Conservation (phyloP, 2,113 vertebrate species). For the Tenrec ecaudatus region DNA sequence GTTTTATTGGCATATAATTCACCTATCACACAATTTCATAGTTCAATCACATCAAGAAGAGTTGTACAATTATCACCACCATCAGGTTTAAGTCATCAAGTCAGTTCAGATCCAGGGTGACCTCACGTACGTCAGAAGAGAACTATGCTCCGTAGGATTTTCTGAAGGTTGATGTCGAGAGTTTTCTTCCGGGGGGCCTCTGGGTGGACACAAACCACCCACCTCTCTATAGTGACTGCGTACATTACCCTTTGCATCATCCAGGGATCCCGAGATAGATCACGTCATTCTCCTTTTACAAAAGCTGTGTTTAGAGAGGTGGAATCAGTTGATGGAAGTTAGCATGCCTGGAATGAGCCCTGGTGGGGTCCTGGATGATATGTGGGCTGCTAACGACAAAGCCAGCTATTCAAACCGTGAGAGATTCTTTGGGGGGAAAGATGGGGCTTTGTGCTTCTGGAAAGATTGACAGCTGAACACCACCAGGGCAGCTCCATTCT, state of each 20-base stretch:
- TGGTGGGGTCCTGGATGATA: background rate
- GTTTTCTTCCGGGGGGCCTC: background rate
- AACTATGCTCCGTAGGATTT: background rate
- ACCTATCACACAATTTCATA: too few species aligned
- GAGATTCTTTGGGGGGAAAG: too few species aligned
- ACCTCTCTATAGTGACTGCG: background rate
- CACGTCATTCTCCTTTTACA: background rate
- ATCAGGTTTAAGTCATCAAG: background rate
- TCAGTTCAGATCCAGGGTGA: background rate
- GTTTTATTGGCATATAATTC: too few species aligned
- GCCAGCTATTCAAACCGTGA: too few species aligned
- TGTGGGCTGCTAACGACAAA: too few species aligned
- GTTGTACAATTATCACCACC: too few species aligned
- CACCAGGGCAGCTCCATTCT: too few species aligned
- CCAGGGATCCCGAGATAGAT: background rate
- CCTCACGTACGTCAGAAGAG: background rate
- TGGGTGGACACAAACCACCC: background rate
- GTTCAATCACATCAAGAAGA: too few species aligned
- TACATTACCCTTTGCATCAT: background rate
- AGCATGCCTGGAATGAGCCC: background rate
- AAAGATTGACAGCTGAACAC: too few species aligned
- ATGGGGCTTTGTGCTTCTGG: too few species aligned
- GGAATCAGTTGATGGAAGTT: background rate
- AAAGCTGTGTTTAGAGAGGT: background rate
- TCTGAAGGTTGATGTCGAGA: background rate